Evolutionary conservation across 2,888 invertebrate species (phyloP), one percentile per base, ranked within the genome.

Genomic region (Euzophera pinguis): DNA sequence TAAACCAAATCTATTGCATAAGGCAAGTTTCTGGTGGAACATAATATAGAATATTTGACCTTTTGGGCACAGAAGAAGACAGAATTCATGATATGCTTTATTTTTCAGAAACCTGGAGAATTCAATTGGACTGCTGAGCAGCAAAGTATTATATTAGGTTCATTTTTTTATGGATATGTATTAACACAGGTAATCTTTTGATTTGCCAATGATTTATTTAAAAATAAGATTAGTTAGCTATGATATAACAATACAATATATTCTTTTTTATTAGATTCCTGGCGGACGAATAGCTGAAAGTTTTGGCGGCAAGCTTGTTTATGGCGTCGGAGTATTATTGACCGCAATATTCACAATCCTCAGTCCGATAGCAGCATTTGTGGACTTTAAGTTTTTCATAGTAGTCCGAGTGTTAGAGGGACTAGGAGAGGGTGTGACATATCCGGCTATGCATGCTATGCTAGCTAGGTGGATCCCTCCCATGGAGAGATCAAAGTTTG

Each of bases 401-500:
- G 89, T 91, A 34, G 94, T 97, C 1, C 87, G 97, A 62, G 92
- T 96, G 5, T 78, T 96, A 6, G 96, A 97, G 78, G 97, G 97
- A 14, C 93, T 97, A 74, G 94, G 95, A 0, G 97, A 97, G 90
- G 97, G 96, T 32, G 97, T 97, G 4, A 97, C 97, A 6, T 98
- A 97, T 81, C 98, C 98, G 12, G 95, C 97, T 0, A 97, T 98
- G 97, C 97, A 98, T 79, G 95, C 95, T 13, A 95, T 98, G 94
- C 89, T 98, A 69, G 96, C 98, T 0, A 92, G 94, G 60, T 98
- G 98, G 98, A 96, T 98, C 50, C 98, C 98, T 5, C 98, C 97
- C 1, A 78, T 96, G 66, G 98, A 98, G 78, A 92, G 98, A 65
- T 96, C 96, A 50, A 96, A 96, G 79, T 95, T 98, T 80, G 97